Base-by-base conservation (phyloP, 2,888 invertebrate genomes). In the Andricus curvator region DNA sequence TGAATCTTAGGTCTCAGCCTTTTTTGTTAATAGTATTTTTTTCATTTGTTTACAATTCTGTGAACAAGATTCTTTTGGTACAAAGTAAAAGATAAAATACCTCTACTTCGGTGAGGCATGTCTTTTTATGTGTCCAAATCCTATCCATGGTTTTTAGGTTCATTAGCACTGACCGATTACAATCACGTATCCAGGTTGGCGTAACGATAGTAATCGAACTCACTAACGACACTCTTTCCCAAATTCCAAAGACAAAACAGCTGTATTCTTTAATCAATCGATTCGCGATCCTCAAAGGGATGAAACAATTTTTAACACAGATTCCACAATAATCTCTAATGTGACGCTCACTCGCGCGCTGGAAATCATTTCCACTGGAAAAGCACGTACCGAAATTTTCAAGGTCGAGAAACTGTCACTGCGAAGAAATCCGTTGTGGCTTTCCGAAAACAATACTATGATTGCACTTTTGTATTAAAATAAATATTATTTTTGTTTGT, bases 401-500 rank as follows among this genome's bases (percentile, higher is more conserved):
- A n/a, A 33, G 4, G 13, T 20, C 60, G 22, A 78, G 56, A 29
- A n/a, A 51, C 41, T 51, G 11, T 77, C 41, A 62, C 17, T 74
- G 37, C 51, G 64, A 67, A 74, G 33, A 80, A 64, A 68, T n/a
- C 25, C 11, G 4, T 15, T 77, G n/a, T 37, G 22, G 37, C 78
- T 51, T 74, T 70, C 44, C 37, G 51, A 78, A 82, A 25, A 44
- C 44, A n/a, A 17, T 20, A 25, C 29, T 29, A 66, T 56, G 67
- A 22, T 56, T 56, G n/a, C n/a, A 79, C 29, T 67, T 62, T 84
- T 82, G 81, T 82, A 67, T 37, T 79, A 81, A 82, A 84, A 84
- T 81, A 82, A 81, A 85, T 79, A 81, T 80, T 77, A 81, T 70
- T 78, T 80, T 82, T 85, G 79, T 84, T 84, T 80, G 82, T 83